Percentiles rank a stretch among this genome's conserved stretches.
Conservation (phyloP, 2,113 vertebrate species). For the Oreochromis niloticus region DNA sequence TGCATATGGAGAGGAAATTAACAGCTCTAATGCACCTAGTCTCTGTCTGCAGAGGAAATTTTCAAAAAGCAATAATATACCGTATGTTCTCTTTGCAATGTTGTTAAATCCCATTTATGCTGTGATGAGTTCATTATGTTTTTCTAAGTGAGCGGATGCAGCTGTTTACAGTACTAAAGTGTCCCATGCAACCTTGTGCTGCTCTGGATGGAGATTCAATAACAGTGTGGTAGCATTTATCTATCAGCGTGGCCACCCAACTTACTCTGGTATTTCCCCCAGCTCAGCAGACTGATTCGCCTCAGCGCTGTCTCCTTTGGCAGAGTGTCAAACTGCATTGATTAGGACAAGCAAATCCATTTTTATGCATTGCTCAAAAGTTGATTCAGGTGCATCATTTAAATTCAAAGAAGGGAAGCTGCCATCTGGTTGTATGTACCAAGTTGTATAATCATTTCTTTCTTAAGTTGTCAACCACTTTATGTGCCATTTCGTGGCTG, state of each 20-base stretch:
- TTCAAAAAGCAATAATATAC: not conserved
- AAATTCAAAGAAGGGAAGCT: constrained; percentile 19
- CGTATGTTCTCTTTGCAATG: not conserved
- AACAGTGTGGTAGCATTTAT: constrained; percentile 8
- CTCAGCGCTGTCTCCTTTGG: constrained; percentile 22
- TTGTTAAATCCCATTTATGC: not conserved
- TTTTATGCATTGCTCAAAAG: constrained; percentile 43
- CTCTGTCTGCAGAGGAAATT: not conserved
- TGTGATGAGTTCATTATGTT: not conserved
- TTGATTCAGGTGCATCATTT: constrained; percentile 48
- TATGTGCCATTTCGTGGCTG: not conserved
- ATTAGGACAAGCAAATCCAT: constrained; percentile 48
- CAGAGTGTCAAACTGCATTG: constrained; percentile 38
- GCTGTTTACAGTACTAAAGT: not conserved
- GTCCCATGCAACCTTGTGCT: not conserved
- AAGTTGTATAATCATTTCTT: not conserved
- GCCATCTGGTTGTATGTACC: constrained; percentile 27
- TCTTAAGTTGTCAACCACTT: not conserved
- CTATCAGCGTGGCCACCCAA: constrained; percentile 9
- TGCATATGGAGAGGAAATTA: not conserved
- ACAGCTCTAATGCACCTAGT: not conserved
- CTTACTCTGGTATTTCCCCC: constrained; percentile 11
- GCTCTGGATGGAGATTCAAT: not conserved
- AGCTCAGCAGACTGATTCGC: constrained; percentile 44
- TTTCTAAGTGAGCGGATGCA: not conserved